phyloP scores from a whole-genome alignment of 2,113 vertebrate species.

The Motacilla tschutschensis region DNA sequence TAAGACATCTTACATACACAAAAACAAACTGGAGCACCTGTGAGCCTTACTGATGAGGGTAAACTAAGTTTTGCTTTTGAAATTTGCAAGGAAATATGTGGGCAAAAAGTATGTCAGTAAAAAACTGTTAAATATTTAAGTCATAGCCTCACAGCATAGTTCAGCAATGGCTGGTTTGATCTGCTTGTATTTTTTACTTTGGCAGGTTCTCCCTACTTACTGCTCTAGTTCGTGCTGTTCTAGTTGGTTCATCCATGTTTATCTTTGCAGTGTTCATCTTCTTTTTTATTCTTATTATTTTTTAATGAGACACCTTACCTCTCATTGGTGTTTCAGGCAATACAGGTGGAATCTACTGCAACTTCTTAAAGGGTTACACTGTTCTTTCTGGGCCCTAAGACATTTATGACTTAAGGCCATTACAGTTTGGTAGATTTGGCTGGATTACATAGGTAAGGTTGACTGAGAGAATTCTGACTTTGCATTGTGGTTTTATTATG shows the following conservation, averaged over 20 bases:
- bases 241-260: background rate
- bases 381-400: background rate
- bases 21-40: slow-evolving; percentile 50
- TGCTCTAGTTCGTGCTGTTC: background rate
- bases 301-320: slow-evolving; percentile 20
- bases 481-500: background rate
- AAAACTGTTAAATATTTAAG: slow-evolving; percentile 61
- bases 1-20: slow-evolving; percentile 30
- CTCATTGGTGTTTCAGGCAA: background rate
- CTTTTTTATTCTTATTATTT: slow-evolving; percentile 9
- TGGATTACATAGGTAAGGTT: background rate
- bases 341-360: background rate
- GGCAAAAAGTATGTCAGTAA: slow-evolving; percentile 44
- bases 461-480: background rate
- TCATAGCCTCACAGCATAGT: slow-evolving; percentile 14
- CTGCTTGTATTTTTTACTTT: slow-evolving; percentile 21
- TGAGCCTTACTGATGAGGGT: slow-evolving; percentile 12
- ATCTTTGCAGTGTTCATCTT: slow-evolving; percentile 10
- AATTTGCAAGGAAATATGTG: slow-evolving; percentile 40
- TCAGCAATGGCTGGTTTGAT: slow-evolving; percentile 44
- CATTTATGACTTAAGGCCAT: background rate
- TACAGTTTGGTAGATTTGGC: background rate
- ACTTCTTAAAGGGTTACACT: background rate
- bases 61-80: slow-evolving; percentile 39
- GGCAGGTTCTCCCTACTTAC: background rate